Evolutionary conservation across 2,888 invertebrate genomes (phyloP).

Genomic region (Clivina fossor): DNA sequence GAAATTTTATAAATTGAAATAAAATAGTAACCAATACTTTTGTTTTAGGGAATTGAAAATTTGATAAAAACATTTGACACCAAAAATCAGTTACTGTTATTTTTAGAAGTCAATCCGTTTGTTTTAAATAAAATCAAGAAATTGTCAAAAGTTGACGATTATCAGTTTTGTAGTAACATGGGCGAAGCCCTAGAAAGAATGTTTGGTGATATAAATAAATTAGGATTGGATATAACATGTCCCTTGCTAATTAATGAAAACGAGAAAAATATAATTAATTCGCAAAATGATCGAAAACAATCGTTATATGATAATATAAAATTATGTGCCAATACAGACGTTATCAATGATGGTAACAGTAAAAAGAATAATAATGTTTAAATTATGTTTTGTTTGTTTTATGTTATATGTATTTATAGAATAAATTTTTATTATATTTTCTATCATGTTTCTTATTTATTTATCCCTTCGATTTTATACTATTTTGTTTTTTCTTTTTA

Average conservation of each 20-base stretch:
- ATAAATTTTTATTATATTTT: constrained; percentile 15
- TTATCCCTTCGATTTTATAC: not conserved
- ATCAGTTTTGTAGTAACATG: constrained; percentile 27
- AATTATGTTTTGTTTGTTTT: not conserved
- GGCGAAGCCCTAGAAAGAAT: constrained; percentile 10
- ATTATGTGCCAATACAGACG: constrained; percentile 11
- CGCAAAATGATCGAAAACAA: constrained; percentile 9
- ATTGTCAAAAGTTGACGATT: constrained; percentile 21
- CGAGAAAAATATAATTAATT: constrained; percentile 7
- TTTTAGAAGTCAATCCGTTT: constrained; percentile 52
- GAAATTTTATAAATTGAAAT: not conserved
- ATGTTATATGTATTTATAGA: constrained; percentile 1
- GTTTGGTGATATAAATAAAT: constrained; percentile 23
- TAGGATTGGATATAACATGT: constrained; percentile 1
- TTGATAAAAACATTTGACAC: constrained; percentile 59
- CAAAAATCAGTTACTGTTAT: constrained; percentile 56
- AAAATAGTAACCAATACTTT: constrained; percentile 14
- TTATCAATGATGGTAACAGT: constrained; percentile 14
- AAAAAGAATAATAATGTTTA: constrained; percentile 7
- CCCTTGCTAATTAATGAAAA: constrained; percentile 17
- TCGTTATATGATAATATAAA: constrained; percentile 28
- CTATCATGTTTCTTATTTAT: no score
- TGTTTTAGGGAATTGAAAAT: constrained; percentile 60
- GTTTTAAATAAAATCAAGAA: constrained; percentile 45
- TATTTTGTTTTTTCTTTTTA: not conserved